phyloP scores from a whole-genome alignment of 1,140 invertebrate species.

The Ceratitis capitata region DNA sequence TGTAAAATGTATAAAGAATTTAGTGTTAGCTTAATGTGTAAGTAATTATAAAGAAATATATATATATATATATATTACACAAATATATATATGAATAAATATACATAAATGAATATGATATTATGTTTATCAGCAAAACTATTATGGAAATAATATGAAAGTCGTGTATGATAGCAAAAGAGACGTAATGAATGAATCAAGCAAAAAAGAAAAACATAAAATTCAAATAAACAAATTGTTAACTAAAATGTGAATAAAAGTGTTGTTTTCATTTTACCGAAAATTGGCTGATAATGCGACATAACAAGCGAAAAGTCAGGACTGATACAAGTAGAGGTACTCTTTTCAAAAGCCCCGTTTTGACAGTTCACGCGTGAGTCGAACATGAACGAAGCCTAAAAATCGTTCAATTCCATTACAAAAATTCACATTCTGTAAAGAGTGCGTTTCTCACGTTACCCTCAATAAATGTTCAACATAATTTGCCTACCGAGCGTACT shows the following conservation, averaged over 20 bases:
- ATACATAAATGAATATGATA: slow-evolving; percentile 38
- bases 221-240: slow-evolving; percentile 44
- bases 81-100: slow-evolving; percentile 10
- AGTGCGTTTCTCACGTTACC: too few relatives aligned
- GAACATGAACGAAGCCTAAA: too few relatives aligned
- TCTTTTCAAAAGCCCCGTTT: too few relatives aligned
- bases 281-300: background rate
- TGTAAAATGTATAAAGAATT: slow-evolving; percentile 38
- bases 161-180: slow-evolving; percentile 31
- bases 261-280: background rate
- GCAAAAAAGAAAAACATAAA: slow-evolving; percentile 6
- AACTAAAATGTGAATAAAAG: slow-evolving; percentile 40
- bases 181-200: slow-evolving; percentile 35
- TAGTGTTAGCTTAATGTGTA: slow-evolving; percentile 44
- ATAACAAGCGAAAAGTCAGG: too few relatives aligned
- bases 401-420: too few relatives aligned
- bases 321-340: too few relatives aligned
- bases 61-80: slow-evolving; percentile 38
- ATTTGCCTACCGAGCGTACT: too few relatives aligned
- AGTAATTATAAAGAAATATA: slow-evolving; percentile 40
- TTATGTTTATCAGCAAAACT: slow-evolving; percentile 40
- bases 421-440: too few relatives aligned
- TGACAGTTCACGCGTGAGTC: too few relatives aligned
- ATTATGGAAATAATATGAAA: slow-evolving; percentile 32
- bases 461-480: too few relatives aligned